Base-by-base conservation (phyloP, 2,888 invertebrate genomes). In the Cyclophora punctaria region DNA sequence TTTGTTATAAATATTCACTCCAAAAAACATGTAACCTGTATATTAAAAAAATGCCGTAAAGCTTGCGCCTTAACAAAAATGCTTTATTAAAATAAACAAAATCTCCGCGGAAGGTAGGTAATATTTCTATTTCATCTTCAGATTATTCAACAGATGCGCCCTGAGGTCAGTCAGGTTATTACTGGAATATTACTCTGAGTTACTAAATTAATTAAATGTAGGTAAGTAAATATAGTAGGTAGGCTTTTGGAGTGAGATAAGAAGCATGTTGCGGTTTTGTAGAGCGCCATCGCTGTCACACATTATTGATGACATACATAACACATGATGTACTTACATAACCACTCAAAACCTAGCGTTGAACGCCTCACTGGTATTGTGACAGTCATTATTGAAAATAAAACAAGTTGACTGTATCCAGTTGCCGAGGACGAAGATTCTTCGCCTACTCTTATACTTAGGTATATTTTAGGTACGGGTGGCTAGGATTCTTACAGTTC, bases 101-200 rank as follows among this genome's bases (percentile, higher is more conserved):
- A 51, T 61, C 66, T 50, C 55, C 63, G 62, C 58, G 64, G 64
- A 66, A 67, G 67, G 66, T 52, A 62, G 67, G 66, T 64, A 68
- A 78, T 77, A 78, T 76, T 73, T 71, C 59, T 70, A 55, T 58
- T 61, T 53, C 68, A 65, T 56, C 58, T 57, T 51, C 70, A 63
- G 68, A 71, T 77, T 75, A 20, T 75, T 70, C 77, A 79, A 78
- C 80, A 78, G 80, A 76, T 79, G 78, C 59, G 61, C 64, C 41
- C 44, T 53, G 50, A 48, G 48, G 52, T 50, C 51, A 46, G 56
- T 58, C 57, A 53, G 46, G 42, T 41, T 52, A 7, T 42, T 35
- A 34, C 41, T 35, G 34, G 5, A 47, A 51, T 43, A 41, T 50
- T 43, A 43, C 20, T 7, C 7, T 20, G 20, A n/a, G 3, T 7